Evolutionary conservation across 2,797 vertebrate species (phyloP), one percentile per base, ranked within the genome.

Genomic region (Labeo calbasu): DNA sequence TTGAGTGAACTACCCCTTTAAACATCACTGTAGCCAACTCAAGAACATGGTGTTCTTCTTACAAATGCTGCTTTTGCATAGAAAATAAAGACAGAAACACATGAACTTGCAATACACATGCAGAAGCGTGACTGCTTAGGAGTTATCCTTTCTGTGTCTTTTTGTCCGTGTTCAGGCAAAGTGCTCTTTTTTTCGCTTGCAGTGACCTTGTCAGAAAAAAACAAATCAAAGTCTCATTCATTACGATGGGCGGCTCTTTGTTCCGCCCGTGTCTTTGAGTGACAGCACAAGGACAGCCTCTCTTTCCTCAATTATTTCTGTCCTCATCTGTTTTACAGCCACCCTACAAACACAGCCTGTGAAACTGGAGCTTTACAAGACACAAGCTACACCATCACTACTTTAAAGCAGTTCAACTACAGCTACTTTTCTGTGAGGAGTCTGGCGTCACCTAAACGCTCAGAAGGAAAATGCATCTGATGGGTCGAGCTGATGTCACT

Each of bases 211-310:
- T 90, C 70, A 70, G 81, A 83, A 46, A 91, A 92, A 91, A 91
- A 90, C 89, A 90, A 92, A 93, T 93, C 92, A 91, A 91, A 92
- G 89, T 89, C 69, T 86, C 87, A 87, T 93, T 93, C 89, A 91
- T 92, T 92, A 93, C 85, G 81, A 86, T 9, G 23, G 10, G 71
- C 40, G 81, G 40, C 85, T 91, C 90, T 92, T 92, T 91, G 90
- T 92, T 90, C 90, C 78, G 59, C 46, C 85, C 85, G 23, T 71
- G 84, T 77, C 84, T 55, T 79, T 85, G 87, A 88, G 87, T 91
- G 91, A 89, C 87, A 79, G 86, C 86, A 66, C 90, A 90, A 92
- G 91, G 90, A 92, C 91, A 19, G 17, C 81, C 73, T 82, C 89
- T 77, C 76, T 77, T 63, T 51, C 48, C n/a, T 68, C 53, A n/a